phyloP scores from a whole-genome alignment of 2,113 vertebrate species.

The Isichthys henryi region DNA sequence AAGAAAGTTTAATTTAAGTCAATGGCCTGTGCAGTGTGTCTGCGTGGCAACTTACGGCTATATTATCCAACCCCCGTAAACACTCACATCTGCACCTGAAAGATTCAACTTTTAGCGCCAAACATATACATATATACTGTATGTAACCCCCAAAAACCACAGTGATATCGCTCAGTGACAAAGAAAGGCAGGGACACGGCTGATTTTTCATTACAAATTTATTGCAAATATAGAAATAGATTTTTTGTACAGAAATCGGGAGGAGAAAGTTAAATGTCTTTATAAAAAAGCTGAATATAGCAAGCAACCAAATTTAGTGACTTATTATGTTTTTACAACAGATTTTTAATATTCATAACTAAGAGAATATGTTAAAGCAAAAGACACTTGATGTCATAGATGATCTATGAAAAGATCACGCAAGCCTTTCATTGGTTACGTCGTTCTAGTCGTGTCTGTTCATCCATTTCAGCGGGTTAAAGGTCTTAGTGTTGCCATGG shows the following conservation, averaged over 20 bases:
- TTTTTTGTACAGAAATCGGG: constrained; percentile 66
- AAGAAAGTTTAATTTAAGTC: not conserved
- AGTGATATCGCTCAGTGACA: constrained; percentile 1
- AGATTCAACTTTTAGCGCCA: not conserved
- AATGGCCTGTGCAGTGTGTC: not conserved
- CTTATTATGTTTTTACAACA: constrained; percentile 35
- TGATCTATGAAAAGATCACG: not conserved
- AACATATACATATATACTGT: not conserved
- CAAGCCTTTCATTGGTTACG: not conserved
- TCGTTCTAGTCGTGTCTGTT: not conserved
- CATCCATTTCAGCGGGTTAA: not conserved
- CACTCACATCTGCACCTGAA: not conserved
- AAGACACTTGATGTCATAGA: constrained; percentile 1
- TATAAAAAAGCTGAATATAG: constrained; percentile 28
- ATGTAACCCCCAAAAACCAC: not conserved
- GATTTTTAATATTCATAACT: constrained; percentile 29
- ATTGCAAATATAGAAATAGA: constrained; percentile 77
- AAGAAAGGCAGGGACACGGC: constrained; percentile 5
- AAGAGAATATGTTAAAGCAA: constrained; percentile 26
- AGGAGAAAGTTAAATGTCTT: constrained; percentile 48
- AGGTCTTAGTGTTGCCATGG: constrained; percentile 18
- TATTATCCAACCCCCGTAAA: not conserved
- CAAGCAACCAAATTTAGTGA: constrained; percentile 29
- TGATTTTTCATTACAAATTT: constrained; percentile 62
- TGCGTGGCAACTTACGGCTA: not conserved